Evolutionary conservation across 2,888 invertebrate species (phyloP).

Genomic region (Macrophya annulata): DNA sequence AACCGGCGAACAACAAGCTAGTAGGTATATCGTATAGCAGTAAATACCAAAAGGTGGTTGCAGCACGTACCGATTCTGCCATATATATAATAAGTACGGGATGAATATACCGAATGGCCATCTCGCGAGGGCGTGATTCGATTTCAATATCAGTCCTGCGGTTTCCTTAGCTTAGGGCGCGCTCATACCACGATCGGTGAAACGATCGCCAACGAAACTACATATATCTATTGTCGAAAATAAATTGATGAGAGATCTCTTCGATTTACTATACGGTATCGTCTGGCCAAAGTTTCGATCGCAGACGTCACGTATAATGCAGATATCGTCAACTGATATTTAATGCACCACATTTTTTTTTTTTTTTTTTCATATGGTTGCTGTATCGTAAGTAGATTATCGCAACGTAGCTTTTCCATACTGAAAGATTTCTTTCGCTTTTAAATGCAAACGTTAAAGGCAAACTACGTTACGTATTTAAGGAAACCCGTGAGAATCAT

Average conservation of each 20-base stretch:
- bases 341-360: too few relatives aligned
- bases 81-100: conserved; percentile 28
- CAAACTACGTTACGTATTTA: neutral
- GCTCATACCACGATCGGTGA: conserved; percentile 1
- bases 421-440: too few relatives aligned
- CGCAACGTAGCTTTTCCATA: neutral
- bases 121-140: conserved; percentile 71
- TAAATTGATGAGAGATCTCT: neutral
- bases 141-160: conserved; percentile 75
- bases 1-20: conserved; percentile 20
- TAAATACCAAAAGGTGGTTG: conserved; percentile 33
- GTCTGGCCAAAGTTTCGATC: neutral
- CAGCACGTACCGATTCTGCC: conserved; percentile 39
- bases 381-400: neutral
- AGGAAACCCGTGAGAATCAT: neutral
- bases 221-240: neutral
- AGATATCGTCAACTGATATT: too few relatives aligned
- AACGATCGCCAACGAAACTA: neutral
- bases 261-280: neutral
- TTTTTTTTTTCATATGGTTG: too few relatives aligned
- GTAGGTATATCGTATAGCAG: neutral
- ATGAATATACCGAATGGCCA: conserved; percentile 9
- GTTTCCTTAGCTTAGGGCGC: conserved; percentile 57
- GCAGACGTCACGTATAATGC: too few relatives aligned
- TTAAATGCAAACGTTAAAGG: neutral